These are phyloP conservation scores for Tanytarsus gracilentus DNA, from an alignment of 2,888 invertebrate genomes.

Conservation along the genomic window DNA sequence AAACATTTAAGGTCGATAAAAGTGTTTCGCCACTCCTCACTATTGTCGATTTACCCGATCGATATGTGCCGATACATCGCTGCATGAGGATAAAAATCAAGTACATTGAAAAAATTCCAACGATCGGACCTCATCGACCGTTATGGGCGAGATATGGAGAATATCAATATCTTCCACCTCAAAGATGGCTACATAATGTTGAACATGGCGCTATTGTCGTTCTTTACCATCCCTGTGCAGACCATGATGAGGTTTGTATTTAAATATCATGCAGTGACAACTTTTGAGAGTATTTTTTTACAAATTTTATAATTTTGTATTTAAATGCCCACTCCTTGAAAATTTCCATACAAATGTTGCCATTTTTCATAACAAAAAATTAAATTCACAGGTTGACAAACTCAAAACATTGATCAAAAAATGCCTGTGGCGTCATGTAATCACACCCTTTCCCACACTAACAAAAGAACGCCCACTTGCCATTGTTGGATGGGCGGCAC, in stretches of 20 bases:
- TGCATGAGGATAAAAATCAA: constrained; percentile 56
- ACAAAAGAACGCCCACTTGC: constrained; percentile 56
- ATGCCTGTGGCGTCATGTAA: constrained; percentile 67
- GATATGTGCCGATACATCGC: constrained; percentile 54
- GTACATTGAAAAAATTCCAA: constrained; percentile 55
- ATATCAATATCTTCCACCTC: constrained; percentile 65
- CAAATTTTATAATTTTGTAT: constrained; percentile 35
- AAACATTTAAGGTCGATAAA: not conserved
- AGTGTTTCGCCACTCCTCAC: constrained; percentile 43
- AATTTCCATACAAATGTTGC: not conserved
- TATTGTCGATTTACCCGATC: constrained; percentile 48
- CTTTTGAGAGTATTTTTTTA: constrained; percentile 36
- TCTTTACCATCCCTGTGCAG: constrained; percentile 80
- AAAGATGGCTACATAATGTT: constrained; percentile 73
- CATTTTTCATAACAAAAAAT: not conserved
- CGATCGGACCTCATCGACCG: constrained; percentile 50
- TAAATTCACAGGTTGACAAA: constrained; percentile 36
- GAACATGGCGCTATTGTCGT: constrained; percentile 76
- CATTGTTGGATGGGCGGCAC: constrained; percentile 65
- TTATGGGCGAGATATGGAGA: constrained; percentile 69
- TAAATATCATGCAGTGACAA: not conserved
- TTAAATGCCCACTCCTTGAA: not conserved
- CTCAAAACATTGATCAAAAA: constrained; percentile 52
- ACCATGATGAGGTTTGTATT: constrained; percentile 47
- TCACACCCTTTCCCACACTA: constrained; percentile 58